Conservation (phyloP, 1,140 invertebrate genomes). For the Luehdorfia chinensis region DNA sequence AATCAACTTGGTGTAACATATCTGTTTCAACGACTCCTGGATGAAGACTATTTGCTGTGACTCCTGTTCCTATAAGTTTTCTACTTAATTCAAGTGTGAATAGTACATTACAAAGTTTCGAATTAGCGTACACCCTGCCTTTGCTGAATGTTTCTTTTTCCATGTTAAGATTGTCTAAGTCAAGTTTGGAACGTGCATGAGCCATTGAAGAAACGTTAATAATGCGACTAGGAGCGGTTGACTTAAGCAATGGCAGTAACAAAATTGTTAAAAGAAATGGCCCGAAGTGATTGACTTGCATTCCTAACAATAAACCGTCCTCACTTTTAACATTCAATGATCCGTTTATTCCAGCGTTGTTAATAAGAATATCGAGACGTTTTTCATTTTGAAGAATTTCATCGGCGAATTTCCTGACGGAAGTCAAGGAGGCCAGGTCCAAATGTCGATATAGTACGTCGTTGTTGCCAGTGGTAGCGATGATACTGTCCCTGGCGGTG, state of each 20-base stretch:
- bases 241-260: slow-evolving; percentile 84
- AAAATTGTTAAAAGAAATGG: slow-evolving; percentile 87
- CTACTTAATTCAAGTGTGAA: slow-evolving; percentile 88
- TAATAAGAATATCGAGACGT: slow-evolving; percentile 87
- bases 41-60: slow-evolving; percentile 89
- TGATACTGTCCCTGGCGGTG: slow-evolving; percentile 6
- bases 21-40: slow-evolving; percentile 79
- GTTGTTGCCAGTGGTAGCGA: slow-evolving; percentile 57
- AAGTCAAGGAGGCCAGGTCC: slow-evolving; percentile 88
- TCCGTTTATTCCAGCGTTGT: slow-evolving; percentile 83
- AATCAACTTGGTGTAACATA: slow-evolving; percentile 25
- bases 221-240: slow-evolving; percentile 86
- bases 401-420: slow-evolving; percentile 83
- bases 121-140: slow-evolving; percentile 81
- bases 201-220: slow-evolving; percentile 89
- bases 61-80: slow-evolving; percentile 82
- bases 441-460: slow-evolving; percentile 75
- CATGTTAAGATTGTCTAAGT: slow-evolving; percentile 85
- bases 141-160: slow-evolving; percentile 43
- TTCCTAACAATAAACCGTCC: slow-evolving; percentile 88
- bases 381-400: slow-evolving; percentile 81
- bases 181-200: slow-evolving; percentile 82
- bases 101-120: slow-evolving; percentile 91
- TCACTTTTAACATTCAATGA: slow-evolving; percentile 72
- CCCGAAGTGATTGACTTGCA: slow-evolving; percentile 92